Percentiles rank a stretch among this genome's conserved stretches.
These are phyloP conservation scores for Synodontis membranacea DNA, from an alignment of 2,113 vertebrate species.

Conservation along the genomic window DNA sequence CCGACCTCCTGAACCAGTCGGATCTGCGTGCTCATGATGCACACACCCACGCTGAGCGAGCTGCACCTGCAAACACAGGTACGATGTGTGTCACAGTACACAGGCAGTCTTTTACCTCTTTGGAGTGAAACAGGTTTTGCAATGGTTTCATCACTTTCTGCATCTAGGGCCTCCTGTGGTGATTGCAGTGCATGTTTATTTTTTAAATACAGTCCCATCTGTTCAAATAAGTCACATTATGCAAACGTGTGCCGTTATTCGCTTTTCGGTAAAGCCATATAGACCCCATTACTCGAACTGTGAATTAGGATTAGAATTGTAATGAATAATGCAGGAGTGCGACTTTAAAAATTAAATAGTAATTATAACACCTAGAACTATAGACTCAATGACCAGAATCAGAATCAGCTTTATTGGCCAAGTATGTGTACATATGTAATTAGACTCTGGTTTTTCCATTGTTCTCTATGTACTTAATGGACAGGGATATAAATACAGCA, in stretches of 20 bases:
- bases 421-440: no score
- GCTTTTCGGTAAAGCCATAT: background rate
- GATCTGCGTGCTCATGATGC: constrained; percentile 10
- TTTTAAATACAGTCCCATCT: constrained; percentile 2
- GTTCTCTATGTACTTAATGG: no score
- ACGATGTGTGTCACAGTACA: background rate
- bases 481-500: no score
- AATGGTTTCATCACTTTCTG: background rate
- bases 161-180: background rate
- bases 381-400: background rate
- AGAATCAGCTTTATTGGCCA: no score
- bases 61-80: constrained; percentile 31
- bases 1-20: constrained; percentile 36
- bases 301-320: background rate
- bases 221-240: background rate
- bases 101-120: background rate
- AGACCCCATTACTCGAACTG: background rate
- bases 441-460: no score
- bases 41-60: constrained; percentile 17
- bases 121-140: background rate
- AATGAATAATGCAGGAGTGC: background rate
- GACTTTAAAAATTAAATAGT: background rate
- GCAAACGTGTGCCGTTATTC: background rate
- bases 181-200: background rate
- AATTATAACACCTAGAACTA: background rate